Conservation (phyloP, 1,140 invertebrate species). For the Cydia splendana region DNA sequence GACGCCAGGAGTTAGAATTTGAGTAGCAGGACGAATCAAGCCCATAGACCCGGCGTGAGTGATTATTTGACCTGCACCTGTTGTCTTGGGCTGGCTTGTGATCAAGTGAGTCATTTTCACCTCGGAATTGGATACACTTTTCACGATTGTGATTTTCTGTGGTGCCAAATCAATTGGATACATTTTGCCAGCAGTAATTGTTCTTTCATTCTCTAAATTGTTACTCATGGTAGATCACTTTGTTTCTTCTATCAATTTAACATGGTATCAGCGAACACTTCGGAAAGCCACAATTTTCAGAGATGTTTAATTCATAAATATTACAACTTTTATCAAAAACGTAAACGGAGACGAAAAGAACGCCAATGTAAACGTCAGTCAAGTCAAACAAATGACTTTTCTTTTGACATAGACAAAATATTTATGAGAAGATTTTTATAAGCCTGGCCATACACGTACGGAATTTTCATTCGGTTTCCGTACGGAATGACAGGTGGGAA, state of each 20-base stretch:
- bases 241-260: slow-evolving; percentile 4
- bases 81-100: slow-evolving; percentile 62
- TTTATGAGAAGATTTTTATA: slow-evolving; percentile 26
- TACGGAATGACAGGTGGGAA: too few species aligned
- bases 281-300: background rate
- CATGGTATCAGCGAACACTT: background rate
- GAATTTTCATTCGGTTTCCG: background rate
- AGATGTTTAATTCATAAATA: slow-evolving; percentile 24
- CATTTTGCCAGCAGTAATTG: slow-evolving; percentile 71
- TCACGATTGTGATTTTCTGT: slow-evolving; percentile 77
- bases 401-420: slow-evolving; percentile 33
- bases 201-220: slow-evolving; percentile 73
- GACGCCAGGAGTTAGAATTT: slow-evolving; percentile 68
- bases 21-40: slow-evolving; percentile 68
- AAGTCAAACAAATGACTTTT: slow-evolving; percentile 31
- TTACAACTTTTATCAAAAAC: slow-evolving; percentile 14
- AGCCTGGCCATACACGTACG: too few species aligned
- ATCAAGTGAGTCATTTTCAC: slow-evolving; percentile 74
- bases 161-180: slow-evolving; percentile 77
- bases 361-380: slow-evolving; percentile 27
- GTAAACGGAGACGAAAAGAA: slow-evolving; percentile 30
- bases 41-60: slow-evolving; percentile 58
- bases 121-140: slow-evolving; percentile 69
- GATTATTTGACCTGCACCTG: slow-evolving; percentile 60
- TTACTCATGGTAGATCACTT: slow-evolving; percentile 59